These are phyloP conservation scores for Phasia obesa DNA, from an alignment of 2,888 invertebrate genomes.

Conservation along the genomic window DNA sequence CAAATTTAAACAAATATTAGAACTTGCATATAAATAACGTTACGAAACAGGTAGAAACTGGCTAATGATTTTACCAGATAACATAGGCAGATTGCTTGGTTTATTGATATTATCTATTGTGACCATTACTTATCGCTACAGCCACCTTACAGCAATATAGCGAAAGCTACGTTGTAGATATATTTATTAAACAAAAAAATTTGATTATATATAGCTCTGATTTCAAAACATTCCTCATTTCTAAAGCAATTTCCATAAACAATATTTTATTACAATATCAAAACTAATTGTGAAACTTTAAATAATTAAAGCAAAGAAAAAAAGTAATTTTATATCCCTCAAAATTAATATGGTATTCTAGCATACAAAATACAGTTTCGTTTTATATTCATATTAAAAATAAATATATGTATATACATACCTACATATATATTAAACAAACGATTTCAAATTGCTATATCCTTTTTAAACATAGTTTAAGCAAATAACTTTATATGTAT, in stretches of 20 bases:
- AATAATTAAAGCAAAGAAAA: not conserved
- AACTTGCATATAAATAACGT: too few species aligned
- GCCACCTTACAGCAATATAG: not conserved
- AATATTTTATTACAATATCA: constrained; percentile 13
- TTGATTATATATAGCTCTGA: not conserved
- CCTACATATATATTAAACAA: constrained; percentile 36
- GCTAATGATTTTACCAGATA: too few species aligned
- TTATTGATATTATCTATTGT: too few species aligned
- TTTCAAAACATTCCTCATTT: constrained; percentile 53
- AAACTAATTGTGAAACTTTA: not conserved
- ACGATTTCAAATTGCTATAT: constrained; percentile 49
- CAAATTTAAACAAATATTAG: too few species aligned
- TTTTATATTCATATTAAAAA: constrained; percentile 12
- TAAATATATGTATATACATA: too few species aligned
- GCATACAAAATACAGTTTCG: constrained; percentile 47
- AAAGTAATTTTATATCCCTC: constrained; percentile 11
- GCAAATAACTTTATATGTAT: constrained; percentile 11
- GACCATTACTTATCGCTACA: not conserved
- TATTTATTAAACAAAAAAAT: not conserved
- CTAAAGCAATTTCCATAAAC: constrained; percentile 10
- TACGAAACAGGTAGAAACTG: too few species aligned
- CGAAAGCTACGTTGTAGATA: not conserved
- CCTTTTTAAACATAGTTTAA: constrained; percentile 54
- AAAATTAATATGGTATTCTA: constrained; percentile 35
- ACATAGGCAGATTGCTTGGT: too few species aligned